Evolutionary conservation across 2,888 invertebrate genomes (phyloP), one percentile per base, ranked within the genome.

Genomic region (Acleris laterana): DNA sequence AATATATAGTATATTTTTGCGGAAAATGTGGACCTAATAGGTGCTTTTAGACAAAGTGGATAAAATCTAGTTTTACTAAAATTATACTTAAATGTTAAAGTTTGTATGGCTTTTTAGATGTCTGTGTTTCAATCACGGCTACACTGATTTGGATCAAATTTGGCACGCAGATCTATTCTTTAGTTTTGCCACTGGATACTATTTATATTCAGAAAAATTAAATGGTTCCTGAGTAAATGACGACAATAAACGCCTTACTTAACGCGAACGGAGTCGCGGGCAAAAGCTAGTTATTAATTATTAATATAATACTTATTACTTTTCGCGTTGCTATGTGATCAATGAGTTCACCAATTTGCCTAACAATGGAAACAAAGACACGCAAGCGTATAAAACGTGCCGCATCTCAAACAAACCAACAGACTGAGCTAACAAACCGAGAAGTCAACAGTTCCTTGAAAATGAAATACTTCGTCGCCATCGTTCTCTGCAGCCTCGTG

Each of bases 321-420:
- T 38, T 38, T 38, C 4, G 38, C 13, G 32, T 9, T 32, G 32
- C 32, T 32, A 32, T 38, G 13, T 38, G 38, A 13, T 4, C 38
- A 46, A 46, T n/a, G 17, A n/a, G 46, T 46, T 46, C n/a, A 17
- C 38, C 13, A 38, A 38, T 49, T 9, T 48, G 13, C 3, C n/a
- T 9, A n/a, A 49, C 62, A 57, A 56, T 63, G 62, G 56, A 56
- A 3, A 56, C 50, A 28, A 13, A 38, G 13, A 25, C 42, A 19
- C 25, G 4, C 25, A n/a, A 17, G 48, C 13, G 44, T 58, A 63
- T 63, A 62, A 62, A 62, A 62, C 49, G 9, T 5, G 62, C 9
- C 42, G 7, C 16, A 22, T 49, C 19, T 32, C 6, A 16, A 7
- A 7, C 16, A 11, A 5, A 22, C 20, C 2, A 17, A 2, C 49